A percentile compares a stretch with the other conserved stretches of the same genome.
Evolutionary conservation across 2,113 vertebrate species (phyloP).

Genomic region (Nematolebias whitei): DNA sequence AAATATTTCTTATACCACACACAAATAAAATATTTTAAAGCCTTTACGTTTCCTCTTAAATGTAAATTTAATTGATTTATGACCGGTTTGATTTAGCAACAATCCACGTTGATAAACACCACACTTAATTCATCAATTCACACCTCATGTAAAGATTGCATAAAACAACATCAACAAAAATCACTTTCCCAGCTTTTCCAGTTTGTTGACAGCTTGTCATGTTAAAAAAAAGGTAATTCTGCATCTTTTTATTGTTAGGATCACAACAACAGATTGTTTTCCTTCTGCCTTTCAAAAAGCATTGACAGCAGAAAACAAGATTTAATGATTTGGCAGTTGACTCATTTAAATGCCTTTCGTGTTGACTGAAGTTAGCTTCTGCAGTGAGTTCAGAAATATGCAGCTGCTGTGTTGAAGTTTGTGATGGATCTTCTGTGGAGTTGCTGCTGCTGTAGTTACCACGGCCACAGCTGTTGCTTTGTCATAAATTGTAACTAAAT

Average conservation of each 20-base stretch:
- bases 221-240: conserved; percentile 2
- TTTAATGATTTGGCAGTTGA: conserved; percentile 61
- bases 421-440: conserved; percentile 13
- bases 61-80: background rate
- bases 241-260: conserved; percentile 7
- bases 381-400: conserved; percentile 15
- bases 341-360: conserved; percentile 44
- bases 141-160: conserved; percentile 8
- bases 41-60: background rate
- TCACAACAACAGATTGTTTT: conserved; percentile 55
- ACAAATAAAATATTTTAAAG: background rate
- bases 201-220: conserved; percentile 34
- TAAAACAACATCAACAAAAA: background rate
- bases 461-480: background rate
- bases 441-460: conserved; percentile 4
- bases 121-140: background rate
- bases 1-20: background rate
- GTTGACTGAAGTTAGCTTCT: conserved; percentile 6
- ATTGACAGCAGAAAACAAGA: conserved; percentile 23
- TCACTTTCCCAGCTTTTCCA: conserved; percentile 7
- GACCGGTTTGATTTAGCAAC: background rate
- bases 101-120: background rate
- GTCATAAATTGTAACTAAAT: conserved; percentile 5
- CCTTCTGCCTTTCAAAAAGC: conserved; percentile 25
- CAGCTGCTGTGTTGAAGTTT: conserved; percentile 29